A percentile compares a stretch with the other conserved stretches of the same genome.
Conservation (phyloP, 2,888 invertebrate genomes). For the Galeopsomyia nigrocyanea region DNA sequence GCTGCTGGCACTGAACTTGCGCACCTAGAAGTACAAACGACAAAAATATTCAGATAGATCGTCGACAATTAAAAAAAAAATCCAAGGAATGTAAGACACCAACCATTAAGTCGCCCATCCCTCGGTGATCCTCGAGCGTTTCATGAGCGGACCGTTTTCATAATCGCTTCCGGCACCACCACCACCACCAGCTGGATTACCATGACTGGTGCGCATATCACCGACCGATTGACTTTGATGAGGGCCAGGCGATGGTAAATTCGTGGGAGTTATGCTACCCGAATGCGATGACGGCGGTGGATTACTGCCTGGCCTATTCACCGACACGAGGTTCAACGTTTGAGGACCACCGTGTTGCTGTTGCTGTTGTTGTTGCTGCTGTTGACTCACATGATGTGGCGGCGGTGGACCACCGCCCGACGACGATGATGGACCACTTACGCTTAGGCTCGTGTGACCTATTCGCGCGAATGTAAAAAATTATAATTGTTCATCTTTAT, state of each 20-base stretch:
- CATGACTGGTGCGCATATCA: conserved; percentile 73
- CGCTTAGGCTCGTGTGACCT: conserved; percentile 64
- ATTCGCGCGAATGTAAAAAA: neutral
- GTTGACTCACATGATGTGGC: conserved; percentile 59
- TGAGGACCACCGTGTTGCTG: conserved; percentile 60
- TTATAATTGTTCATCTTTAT: neutral
- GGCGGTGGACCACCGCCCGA: conserved; percentile 57
- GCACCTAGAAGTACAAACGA: conserved; percentile 15
- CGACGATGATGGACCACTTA: conserved; percentile 63
- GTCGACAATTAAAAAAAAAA: neutral
- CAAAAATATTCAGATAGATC: neutral
- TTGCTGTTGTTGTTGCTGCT: conserved; percentile 34
- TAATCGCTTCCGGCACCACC: conserved; percentile 72
- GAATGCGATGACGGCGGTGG: conserved; percentile 66
- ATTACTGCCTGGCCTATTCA: conserved; percentile 65
- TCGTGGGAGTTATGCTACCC: conserved; percentile 88
- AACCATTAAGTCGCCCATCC: conserved; percentile 89
- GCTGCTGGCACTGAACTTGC: conserved; percentile 30
- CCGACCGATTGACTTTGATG: conserved; percentile 63
- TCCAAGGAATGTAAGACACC: neutral
- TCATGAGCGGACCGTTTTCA: conserved; percentile 78
- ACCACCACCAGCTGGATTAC: conserved; percentile 58
- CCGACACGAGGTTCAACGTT: conserved; percentile 61
- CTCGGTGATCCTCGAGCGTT: conserved; percentile 89
- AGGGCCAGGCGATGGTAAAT: conserved; percentile 77